phyloP scores from a whole-genome alignment of 2,797 vertebrate genomes.

The Clarias pachynema region DNA sequence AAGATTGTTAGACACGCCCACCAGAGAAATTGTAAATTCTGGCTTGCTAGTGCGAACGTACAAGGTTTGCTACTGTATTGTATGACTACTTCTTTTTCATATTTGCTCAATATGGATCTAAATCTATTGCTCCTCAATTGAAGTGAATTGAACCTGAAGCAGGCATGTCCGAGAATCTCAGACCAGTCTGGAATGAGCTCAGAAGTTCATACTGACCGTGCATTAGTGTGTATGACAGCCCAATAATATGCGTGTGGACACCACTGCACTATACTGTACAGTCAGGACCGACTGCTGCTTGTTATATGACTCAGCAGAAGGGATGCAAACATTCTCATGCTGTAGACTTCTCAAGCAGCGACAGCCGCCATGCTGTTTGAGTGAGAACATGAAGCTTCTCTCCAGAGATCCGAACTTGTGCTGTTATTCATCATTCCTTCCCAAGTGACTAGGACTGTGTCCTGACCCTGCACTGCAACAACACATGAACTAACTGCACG shows the following conservation, averaged over 20 bases:
- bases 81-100: not conserved
- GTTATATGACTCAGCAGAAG: not conserved
- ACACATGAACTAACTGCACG: slow-evolving; percentile 76
- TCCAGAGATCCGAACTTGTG: slow-evolving; percentile 80
- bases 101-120: not conserved
- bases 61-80: not conserved
- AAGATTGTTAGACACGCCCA: not conserved
- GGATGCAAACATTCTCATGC: not conserved
- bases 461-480: slow-evolving; percentile 77
- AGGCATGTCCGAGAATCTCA: not conserved
- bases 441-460: slow-evolving; percentile 74
- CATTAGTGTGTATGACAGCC: not conserved
- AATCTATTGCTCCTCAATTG: not conserved
- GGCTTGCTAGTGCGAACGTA: not conserved
- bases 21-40: too few relatives aligned
- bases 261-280: not conserved
- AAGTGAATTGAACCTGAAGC: not conserved
- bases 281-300: slow-evolving; percentile 1
- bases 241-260: not conserved
- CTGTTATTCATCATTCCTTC: slow-evolving; percentile 78
- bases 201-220: not conserved
- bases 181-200: not conserved
- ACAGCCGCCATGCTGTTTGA: slow-evolving; percentile 17
- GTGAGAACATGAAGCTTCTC: slow-evolving; percentile 62
- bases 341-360: not conserved